phyloP scores from a whole-genome alignment of 2,888 invertebrate genomes.

The Epistrophella euchroma region DNA sequence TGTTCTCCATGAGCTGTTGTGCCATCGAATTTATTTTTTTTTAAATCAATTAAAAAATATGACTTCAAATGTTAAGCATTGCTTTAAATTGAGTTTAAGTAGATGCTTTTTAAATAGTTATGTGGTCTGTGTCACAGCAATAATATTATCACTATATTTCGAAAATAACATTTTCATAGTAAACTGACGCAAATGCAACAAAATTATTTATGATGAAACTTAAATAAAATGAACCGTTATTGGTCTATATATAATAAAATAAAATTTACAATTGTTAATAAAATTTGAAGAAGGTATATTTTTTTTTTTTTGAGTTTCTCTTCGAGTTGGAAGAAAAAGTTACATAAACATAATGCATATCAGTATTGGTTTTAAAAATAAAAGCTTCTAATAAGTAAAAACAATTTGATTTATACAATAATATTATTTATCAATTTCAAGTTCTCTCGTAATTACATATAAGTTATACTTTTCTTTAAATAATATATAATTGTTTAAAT shows the following conservation, averaged over 20 bases:
- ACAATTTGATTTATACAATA: conserved; percentile 52
- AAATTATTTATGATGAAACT: background rate
- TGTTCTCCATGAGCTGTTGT: no score
- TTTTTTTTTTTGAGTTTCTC: conserved; percentile 54
- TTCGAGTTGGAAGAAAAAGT: conserved; percentile 52
- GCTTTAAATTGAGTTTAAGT: no score
- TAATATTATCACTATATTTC: background rate
- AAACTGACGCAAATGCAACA: background rate
- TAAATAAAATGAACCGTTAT: background rate
- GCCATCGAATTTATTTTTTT: no score
- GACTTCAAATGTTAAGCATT: no score
- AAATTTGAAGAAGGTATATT: conserved; percentile 46
- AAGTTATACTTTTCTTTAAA: conserved; percentile 10
- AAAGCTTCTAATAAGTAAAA: conserved; percentile 42
- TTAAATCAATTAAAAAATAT: no score
- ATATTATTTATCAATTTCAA: conserved; percentile 36
- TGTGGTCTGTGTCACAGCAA: background rate
- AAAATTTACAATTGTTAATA: conserved; percentile 49
- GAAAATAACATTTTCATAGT: background rate
- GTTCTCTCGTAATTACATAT: conserved; percentile 32
- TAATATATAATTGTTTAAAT: background rate
- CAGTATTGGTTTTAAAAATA: conserved; percentile 26
- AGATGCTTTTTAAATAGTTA: background rate
- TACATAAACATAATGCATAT: conserved; percentile 19
- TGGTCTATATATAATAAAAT: conserved; percentile 1